Evolutionary conservation across 1,140 invertebrate species (phyloP), one percentile per base, ranked within the genome.

Genomic region (Phymorhynchus buccinoides): DNA sequence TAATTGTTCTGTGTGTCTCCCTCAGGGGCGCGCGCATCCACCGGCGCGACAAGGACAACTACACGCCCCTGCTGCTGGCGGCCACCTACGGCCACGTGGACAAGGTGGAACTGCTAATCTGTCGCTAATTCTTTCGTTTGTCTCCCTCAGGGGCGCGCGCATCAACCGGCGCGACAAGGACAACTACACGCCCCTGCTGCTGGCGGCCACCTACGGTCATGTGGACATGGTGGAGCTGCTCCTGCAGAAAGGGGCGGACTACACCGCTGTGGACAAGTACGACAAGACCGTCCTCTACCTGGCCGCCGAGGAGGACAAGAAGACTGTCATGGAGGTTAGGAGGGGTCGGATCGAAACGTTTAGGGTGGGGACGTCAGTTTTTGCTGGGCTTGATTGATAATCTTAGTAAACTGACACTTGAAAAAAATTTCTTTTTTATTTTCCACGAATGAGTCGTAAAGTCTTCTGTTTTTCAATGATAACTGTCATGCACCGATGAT

Each of bases 1-100:
- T n/a, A n/a, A n/a, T n/a, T n/a, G n/a, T n/a, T n/a, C n/a, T n/a
- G n/a, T n/a, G n/a, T n/a, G n/a, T n/a, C n/a, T n/a, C n/a, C n/a
- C n/a, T 41, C 80, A 94, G 93, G 79, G 91, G 92, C 44, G 92
- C 93, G 9, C 80, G 88, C 48, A 89, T 94, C 44, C 92, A 94
- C 80, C 85, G 88, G 12, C 79, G 87, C 30, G 93, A 94, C 88
- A 92, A 92, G 83, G 91, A 94, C 83, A 93, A 93, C 86, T 94
- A 93, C 88, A 97, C 93, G 22, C 93, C 93, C 9, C 86, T 94
- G 22, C 84, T 94, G 75, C 83, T 93, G 83, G 93, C 93, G n/a
- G 91, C 93, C 27, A 88, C 87, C 18, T 89, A 92, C 73, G 93
- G 93, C 56, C 90, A 93, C 84, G 89, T 88, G 3, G 89, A 92